These are phyloP conservation scores for Yponomeuta evonymella DNA, from an alignment of 2,888 invertebrate species.

Conservation along the genomic window DNA sequence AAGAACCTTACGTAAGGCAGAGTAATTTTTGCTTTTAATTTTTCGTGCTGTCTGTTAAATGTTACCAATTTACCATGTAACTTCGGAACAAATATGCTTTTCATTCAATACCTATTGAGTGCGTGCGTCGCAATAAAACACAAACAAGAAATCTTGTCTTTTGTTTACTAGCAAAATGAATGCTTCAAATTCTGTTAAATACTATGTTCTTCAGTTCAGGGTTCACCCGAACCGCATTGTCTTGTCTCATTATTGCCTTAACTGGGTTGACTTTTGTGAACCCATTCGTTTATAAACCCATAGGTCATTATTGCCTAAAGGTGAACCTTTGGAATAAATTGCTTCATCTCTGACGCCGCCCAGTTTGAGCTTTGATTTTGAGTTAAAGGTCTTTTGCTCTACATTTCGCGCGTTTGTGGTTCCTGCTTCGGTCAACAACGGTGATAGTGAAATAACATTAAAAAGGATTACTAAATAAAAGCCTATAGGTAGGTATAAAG, in stretches of 20 bases:
- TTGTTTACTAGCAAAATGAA: too few species aligned
- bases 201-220: neutral
- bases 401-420: neutral
- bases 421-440: neutral
- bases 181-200: neutral
- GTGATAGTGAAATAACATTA: too few species aligned
- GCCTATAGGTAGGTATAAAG: too few species aligned
- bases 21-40: too few species aligned
- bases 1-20: too few species aligned
- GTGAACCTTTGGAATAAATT: constrained; percentile 6
- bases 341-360: neutral
- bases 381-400: neutral
- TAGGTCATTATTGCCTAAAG: constrained; percentile 7
- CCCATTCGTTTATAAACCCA: constrained; percentile 8
- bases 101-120: too few species aligned
- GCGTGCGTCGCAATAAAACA: too few species aligned
- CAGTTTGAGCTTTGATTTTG: neutral
- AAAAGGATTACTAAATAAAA: too few species aligned
- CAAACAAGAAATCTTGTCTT: too few species aligned
- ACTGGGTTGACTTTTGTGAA: constrained; percentile 15
- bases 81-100: too few species aligned
- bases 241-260: constrained; percentile 14
- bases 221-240: neutral
- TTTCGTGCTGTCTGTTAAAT: too few species aligned
- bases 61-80: too few species aligned